Conservation (phyloP, 2,888 invertebrate species). For the Megalurothrips usitatus region DNA sequence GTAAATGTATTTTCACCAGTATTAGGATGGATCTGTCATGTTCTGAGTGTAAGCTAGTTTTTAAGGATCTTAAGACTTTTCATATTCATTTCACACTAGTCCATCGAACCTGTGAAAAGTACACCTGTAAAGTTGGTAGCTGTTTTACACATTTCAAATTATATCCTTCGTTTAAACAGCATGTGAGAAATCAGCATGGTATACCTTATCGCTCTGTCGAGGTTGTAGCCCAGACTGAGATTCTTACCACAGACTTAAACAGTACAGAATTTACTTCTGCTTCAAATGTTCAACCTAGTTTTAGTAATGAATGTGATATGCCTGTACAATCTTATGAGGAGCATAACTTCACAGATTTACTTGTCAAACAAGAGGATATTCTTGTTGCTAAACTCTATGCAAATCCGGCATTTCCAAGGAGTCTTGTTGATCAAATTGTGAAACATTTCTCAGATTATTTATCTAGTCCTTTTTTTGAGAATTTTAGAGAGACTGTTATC, state of each 20-base stretch:
- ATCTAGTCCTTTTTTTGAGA: neutral
- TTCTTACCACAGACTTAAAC: neutral
- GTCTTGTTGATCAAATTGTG: neutral
- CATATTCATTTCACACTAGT: neutral
- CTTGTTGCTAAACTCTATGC: conserved; percentile 3
- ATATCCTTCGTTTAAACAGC: neutral
- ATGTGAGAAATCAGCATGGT: neutral
- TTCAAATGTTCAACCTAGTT: neutral
- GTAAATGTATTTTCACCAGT: neutral
- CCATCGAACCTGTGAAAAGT: neutral
- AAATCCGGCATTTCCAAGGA: conserved; percentile 1
- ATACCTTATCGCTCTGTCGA: neutral
- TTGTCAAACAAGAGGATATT: conserved; percentile 6
- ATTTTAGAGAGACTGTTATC: neutral
- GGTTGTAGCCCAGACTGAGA: neutral
- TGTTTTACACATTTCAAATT: neutral
- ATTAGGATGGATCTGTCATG: neutral
- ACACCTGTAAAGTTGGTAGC: neutral
- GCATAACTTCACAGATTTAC: neutral
- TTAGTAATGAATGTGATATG: neutral
- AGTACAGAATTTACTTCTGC: neutral
- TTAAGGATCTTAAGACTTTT: neutral
- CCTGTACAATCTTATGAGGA: neutral
- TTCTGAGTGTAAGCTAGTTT: conserved; percentile 1
- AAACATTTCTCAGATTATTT: conserved; percentile 1